Conservation (phyloP, 1,140 invertebrate genomes). For the Trachymyrmex septentrionalis region DNA sequence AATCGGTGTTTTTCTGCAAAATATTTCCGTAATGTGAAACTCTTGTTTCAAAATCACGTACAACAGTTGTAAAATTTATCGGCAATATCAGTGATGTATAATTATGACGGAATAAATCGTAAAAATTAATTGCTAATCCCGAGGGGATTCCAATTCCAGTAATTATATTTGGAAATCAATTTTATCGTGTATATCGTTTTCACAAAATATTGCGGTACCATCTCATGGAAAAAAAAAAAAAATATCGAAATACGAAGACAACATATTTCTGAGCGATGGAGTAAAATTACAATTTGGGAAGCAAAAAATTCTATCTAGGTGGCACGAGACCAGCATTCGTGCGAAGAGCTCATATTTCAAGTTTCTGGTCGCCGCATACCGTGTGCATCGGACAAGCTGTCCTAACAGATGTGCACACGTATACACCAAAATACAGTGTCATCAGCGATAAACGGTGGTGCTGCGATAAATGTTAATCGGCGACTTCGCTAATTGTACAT, state of each 20-base stretch:
- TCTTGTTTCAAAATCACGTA: not conserved
- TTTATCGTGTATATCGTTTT: not conserved
- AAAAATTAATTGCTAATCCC: slow-evolving; percentile 18
- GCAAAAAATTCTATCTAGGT: slow-evolving; percentile 48
- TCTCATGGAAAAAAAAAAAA: not conserved
- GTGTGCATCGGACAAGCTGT: slow-evolving; percentile 27
- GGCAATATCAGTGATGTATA: not conserved
- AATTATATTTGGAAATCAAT: slow-evolving; percentile 8
- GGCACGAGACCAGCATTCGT: slow-evolving; percentile 29
- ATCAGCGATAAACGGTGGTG: not conserved
- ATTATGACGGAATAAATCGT: slow-evolving; percentile 1
- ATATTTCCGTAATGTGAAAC: not conserved
- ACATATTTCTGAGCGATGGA: not conserved
- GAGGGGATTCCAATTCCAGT: not conserved
- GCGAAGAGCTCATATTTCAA: slow-evolving; percentile 48
- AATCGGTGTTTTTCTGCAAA: not conserved
- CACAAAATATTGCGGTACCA: not conserved
- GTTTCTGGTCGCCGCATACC: slow-evolving; percentile 49
- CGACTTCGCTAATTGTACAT: not conserved
- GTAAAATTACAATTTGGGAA: slow-evolving; percentile 44
- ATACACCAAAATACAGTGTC: slow-evolving; percentile 13
- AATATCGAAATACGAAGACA: not conserved
- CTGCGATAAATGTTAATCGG: not conserved
- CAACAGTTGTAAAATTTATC: not conserved
- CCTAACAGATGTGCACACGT: slow-evolving; percentile 32